Evolutionary conservation across 1,140 invertebrate genomes (phyloP).

Genomic region (Aphelinus certus): DNA sequence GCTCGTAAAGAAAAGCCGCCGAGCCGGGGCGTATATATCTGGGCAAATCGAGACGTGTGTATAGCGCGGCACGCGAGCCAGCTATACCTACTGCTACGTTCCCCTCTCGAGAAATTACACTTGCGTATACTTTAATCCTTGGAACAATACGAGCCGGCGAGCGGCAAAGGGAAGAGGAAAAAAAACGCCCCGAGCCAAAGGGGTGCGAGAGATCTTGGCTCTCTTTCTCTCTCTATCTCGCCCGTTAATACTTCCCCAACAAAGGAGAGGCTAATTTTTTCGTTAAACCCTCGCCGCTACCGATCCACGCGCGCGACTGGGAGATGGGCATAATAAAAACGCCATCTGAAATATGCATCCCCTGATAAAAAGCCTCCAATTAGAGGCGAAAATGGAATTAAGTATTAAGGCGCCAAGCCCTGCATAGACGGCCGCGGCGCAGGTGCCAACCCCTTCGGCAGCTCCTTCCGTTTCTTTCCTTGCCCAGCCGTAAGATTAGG

Average conservation of each 20-base stretch:
- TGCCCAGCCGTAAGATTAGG: slow-evolving; percentile 20
- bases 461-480: slow-evolving; percentile 2
- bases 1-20: too few relatives aligned
- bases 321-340: slow-evolving; percentile 62
- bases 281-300: slow-evolving; percentile 41
- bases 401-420: slow-evolving; percentile 47
- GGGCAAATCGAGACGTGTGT: too few relatives aligned
- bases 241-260: slow-evolving; percentile 60
- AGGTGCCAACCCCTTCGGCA: background rate
- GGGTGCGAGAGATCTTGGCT: slow-evolving; percentile 47
- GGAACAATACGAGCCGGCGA: slow-evolving; percentile 51
- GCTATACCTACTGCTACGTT: too few relatives aligned
- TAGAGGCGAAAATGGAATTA: slow-evolving; percentile 64
- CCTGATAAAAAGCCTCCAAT: slow-evolving; percentile 67
- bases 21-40: too few relatives aligned
- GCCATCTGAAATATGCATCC: slow-evolving; percentile 66
- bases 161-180: background rate
- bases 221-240: background rate
- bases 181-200: slow-evolving; percentile 48
- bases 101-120: slow-evolving; percentile 55
- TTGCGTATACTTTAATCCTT: slow-evolving; percentile 61
- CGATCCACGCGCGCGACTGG: background rate
- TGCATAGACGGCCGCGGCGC: background rate
- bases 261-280: slow-evolving; percentile 57
- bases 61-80: too few relatives aligned